Base-by-base conservation (phyloP, 2,888 invertebrate genomes). In the Alsophila aescularia region DNA sequence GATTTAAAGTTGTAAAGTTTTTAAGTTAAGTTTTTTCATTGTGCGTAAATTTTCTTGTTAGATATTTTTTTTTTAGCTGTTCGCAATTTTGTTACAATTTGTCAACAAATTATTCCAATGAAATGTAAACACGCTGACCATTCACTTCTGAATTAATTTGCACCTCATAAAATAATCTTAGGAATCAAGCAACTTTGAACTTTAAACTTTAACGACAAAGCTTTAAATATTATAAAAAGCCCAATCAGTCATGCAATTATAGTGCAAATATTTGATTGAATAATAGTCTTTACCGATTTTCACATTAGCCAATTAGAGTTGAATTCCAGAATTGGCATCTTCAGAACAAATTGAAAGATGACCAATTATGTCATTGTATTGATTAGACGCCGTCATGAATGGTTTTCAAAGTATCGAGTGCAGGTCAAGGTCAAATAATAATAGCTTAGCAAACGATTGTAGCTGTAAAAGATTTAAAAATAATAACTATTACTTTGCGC, bases 61-160 rank as follows among this genome's bases (percentile, higher is more conserved):
- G n/a, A n/a, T n/a, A n/a, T n/a, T n/a, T n/a, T n/a, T 2, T 5
- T 7, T 9, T 10, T 2, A 32, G 12, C 16, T 41, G 15, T 13
- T 27, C 27, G 27, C 15, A 2, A 32, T 27, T 16, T 27, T 32
- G 40, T 35, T 27, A 41, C 56, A 62, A 59, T 62, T 57, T 57
- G 58, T 62, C 53, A 34, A 51, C 58, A 62, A n/a, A 62, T 62
- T 56, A 58, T 45, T 58, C 35, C 48, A 53, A 56, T 56, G 48
- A 48, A 51, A 43, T 16, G 48, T 50, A 34, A 53, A 48, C 52
- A 48, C 36, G 21, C 43, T 55, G 39, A 40, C 48, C 48, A 32
- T 48, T 48, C 39, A 48, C 39, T 48, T 32, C 9, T 40, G 21
- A 41, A 49, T 49, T 24, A 49, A 49, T 41, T 34, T 34, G 24